Percentiles rank a stretch among this genome's conserved stretches.
These are phyloP conservation scores for Macropus fuliginosus DNA, from an alignment of 2,797 vertebrate genomes.

Conservation along the genomic window DNA sequence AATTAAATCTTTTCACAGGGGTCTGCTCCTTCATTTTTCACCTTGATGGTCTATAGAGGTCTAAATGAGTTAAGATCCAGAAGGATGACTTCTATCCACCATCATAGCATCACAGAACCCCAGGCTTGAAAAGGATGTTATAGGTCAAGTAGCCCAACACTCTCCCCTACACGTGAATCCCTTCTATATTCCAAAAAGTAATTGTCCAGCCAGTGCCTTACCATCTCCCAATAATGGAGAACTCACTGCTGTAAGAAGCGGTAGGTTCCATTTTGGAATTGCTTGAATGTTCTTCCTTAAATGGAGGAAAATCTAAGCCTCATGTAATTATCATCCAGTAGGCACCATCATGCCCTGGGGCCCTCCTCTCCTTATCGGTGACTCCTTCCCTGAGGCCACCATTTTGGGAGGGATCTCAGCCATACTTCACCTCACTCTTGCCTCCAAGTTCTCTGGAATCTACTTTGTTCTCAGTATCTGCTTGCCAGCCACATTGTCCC, in stretches of 20 bases:
- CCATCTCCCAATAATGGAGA: not conserved
- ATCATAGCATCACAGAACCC: not conserved
- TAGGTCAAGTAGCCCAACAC: not conserved
- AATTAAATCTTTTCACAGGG: not conserved
- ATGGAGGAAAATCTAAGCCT: not conserved
- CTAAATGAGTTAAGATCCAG: not conserved
- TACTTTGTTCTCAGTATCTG: not conserved
- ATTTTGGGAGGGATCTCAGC: not conserved
- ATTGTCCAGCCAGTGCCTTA: not conserved
- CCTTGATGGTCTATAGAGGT: not conserved
- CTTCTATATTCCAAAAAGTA: not conserved
- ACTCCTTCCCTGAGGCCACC: not conserved
- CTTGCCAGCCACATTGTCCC: not conserved
- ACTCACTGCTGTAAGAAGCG: not conserved
- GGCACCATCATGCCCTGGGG: not conserved
- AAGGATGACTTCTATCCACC: not conserved
- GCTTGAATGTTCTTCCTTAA: not conserved
- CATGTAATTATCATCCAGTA: not conserved
- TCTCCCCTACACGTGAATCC: not conserved
- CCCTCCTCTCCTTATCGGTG: not conserved
- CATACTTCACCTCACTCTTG: not conserved
- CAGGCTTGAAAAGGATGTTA: not conserved
- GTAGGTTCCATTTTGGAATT: not conserved
- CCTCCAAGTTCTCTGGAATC: not conserved
- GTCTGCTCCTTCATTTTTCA: not conserved